Evolutionary conservation across 2,797 vertebrate species (phyloP), one percentile per base, ranked within the genome.

Genomic region (Semotilus atromaculatus): DNA sequence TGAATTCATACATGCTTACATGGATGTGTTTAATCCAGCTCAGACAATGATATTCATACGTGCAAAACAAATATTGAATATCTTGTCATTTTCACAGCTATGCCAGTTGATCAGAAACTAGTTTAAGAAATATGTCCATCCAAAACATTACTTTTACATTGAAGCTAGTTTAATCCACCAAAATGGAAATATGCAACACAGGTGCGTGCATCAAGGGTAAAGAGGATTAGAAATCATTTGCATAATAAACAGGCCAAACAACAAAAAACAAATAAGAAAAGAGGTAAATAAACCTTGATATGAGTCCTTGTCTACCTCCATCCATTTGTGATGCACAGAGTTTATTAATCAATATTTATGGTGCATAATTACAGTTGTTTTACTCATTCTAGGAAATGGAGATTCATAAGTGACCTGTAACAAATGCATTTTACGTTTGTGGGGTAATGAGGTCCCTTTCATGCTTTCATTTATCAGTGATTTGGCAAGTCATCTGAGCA

Each of bases 321-420:
- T 95, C 75, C 77, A 92, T 93, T 96, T 96, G 92, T 92, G 93
- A 94, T 95, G 93, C 92, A 93, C 93, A 91, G 91, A 94, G 93
- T 94, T 96, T 97, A 97, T 97, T 97, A 96, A 98, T 98, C 96
- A 97, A 95, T 96, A 96, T 97, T 97, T 97, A 96, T 88, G 94
- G 94, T 94, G 94, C 93, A 93, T 97, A 96, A 97, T 97, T 98
- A 95, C 94, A 95, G 94, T 93, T 96, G 94, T 95, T 97, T 95
- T 84, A 94, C 94, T 95, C 94, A 92, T 95, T 96, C 92, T 89
- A 95, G 93, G 93, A 97, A 97, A 97, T 95, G 94, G 92, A 96
- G 96, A 97, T 96, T 95, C 97, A 97, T 97, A 97, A 97, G 95
- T 96, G 95, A 97, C 95, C 96, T 96, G 95, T 90, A 96, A 95